Evolutionary conservation across 92 coral and sea anemone genomes (phyloP).

Genomic region (Bergia puertoricense): DNA sequence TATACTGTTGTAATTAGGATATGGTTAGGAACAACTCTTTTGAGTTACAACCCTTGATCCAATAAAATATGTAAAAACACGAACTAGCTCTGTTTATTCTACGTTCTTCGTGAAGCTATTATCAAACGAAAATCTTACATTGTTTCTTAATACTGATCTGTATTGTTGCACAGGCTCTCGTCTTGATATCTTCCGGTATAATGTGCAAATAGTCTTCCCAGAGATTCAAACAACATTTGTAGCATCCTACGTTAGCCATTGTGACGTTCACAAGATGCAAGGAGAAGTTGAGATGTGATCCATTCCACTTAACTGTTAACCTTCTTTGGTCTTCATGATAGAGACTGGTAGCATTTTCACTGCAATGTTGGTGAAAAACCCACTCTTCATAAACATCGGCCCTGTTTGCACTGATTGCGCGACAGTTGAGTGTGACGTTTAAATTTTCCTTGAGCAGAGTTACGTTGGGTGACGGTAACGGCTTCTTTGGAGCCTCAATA

Average conservation of each 20-base stretch:
- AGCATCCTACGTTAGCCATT: neutral
- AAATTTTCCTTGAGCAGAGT: too few relatives aligned
- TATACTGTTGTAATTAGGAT: too few relatives aligned
- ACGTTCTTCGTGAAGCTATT: too few relatives aligned
- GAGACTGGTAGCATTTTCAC: neutral
- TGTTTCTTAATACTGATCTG: neutral
- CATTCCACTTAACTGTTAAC: neutral
- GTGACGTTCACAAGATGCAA: conserved; percentile 11
- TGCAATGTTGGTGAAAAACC: neutral
- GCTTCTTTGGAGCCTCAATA: too few relatives aligned
- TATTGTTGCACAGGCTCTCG: neutral
- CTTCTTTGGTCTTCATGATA: neutral
- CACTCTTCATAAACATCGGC: neutral
- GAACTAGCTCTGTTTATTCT: too few relatives aligned
- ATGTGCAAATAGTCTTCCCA: neutral
- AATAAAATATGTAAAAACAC: too few relatives aligned
- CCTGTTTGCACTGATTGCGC: neutral
- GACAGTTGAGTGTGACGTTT: neutral
- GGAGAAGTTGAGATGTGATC: neutral
- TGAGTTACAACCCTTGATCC: too few relatives aligned
- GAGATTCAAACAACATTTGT: neutral
- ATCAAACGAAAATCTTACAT: neutral
- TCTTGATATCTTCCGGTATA: neutral
- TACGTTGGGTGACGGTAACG: too few relatives aligned
- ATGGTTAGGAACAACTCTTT: too few relatives aligned